phyloP scores from a whole-genome alignment of 2,888 invertebrate species.

The Eudasyphora cyanicolor region DNA sequence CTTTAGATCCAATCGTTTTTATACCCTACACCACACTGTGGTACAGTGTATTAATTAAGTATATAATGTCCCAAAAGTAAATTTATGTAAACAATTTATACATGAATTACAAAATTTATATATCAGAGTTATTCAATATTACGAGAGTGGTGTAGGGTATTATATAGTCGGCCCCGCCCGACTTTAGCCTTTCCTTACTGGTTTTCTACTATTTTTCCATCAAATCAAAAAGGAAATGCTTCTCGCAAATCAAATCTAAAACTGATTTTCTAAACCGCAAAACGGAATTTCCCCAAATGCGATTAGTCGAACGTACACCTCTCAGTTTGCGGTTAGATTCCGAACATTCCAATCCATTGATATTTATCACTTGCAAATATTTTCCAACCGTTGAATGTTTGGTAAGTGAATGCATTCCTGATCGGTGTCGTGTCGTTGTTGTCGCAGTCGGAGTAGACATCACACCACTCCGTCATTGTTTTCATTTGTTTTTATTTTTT shows the following conservation, averaged over 20 bases:
- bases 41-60: too few species aligned
- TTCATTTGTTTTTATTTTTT: background rate
- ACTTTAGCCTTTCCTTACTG: too few species aligned
- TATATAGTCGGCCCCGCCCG: too few species aligned
- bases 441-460: constrained; percentile 15
- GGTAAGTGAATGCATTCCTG: constrained; percentile 33
- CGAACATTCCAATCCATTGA: background rate
- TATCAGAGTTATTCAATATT: too few species aligned
- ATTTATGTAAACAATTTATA: too few species aligned
- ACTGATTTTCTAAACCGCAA: background rate
- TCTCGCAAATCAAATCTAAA: background rate
- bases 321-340: background rate
- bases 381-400: background rate
- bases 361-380: constrained; percentile 4
- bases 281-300: background rate
- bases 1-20: too few species aligned
- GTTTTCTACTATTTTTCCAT: too few species aligned
- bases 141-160: too few species aligned
- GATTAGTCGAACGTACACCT: background rate
- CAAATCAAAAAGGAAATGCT: constrained; percentile 1
- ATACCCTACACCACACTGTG: too few species aligned
- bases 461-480: too few species aligned
- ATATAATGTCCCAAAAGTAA: too few species aligned
- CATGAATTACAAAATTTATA: too few species aligned
- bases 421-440: background rate